Percentiles rank a stretch among this genome's conserved stretches.
Evolutionary conservation across 2,113 vertebrate genomes (phyloP).

Genomic region (Lepus americanus): DNA sequence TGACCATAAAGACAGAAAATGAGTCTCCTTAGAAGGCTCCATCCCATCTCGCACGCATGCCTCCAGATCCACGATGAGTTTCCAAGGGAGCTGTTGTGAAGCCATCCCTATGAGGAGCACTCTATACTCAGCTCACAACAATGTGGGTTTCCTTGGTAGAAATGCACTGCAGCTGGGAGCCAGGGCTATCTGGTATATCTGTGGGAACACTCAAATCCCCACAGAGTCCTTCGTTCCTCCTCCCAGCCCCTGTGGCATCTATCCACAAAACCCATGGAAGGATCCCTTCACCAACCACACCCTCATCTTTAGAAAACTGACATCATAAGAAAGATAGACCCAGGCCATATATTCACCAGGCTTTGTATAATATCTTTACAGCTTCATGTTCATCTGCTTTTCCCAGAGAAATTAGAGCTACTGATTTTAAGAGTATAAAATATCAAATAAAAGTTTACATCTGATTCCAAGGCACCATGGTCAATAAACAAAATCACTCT

Average conservation of each 20-base stretch:
- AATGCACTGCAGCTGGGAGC: constrained; percentile 23
- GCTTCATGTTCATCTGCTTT: neutral
- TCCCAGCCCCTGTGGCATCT: neutral
- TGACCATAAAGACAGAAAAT: neutral
- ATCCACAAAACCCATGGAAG: constrained; percentile 13
- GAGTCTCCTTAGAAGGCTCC: neutral
- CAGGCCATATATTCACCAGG: neutral
- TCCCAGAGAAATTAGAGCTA: constrained; percentile 40
- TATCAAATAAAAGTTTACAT: constrained; percentile 23
- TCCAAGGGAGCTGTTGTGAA: constrained; percentile 17
- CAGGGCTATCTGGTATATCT: neutral
- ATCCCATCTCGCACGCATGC: neutral
- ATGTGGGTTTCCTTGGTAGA: constrained; percentile 22
- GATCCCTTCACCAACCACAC: constrained; percentile 4
- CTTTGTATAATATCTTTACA: constrained; percentile 42
- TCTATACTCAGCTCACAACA: neutral
- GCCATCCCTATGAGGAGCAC: neutral
- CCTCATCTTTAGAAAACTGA: constrained; percentile 25
- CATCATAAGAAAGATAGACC: constrained; percentile 21
- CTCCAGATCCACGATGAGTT: neutral
- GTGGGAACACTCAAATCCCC: neutral
- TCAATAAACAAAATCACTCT: neutral
- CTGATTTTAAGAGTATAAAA: constrained; percentile 43
- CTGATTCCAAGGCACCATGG: neutral
- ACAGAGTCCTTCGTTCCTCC: neutral